phyloP scores from a whole-genome alignment of 1,140 invertebrate genomes.

The Drosophila gunungcola region DNA sequence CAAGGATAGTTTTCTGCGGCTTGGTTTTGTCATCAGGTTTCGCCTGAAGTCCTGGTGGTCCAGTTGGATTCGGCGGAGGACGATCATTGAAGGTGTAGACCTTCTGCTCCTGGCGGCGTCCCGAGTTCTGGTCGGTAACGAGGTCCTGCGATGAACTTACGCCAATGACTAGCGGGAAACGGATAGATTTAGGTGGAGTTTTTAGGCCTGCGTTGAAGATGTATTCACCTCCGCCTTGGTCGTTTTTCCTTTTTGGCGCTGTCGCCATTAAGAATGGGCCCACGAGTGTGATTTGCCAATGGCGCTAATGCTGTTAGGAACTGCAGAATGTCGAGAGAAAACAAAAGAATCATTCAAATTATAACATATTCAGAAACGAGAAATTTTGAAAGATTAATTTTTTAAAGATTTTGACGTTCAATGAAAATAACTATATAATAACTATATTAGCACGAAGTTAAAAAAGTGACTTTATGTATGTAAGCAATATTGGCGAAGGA shows the following conservation, averaged over 20 bases:
- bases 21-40: slow-evolving; percentile 60
- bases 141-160: slow-evolving; percentile 66
- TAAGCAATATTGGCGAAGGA: too few species aligned
- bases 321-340: slow-evolving; percentile 17
- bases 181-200: neutral
- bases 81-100: slow-evolving; percentile 62
- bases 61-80: slow-evolving; percentile 10
- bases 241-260: slow-evolving; percentile 62
- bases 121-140: slow-evolving; percentile 59
- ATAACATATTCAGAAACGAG: slow-evolving; percentile 46
- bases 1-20: slow-evolving; percentile 87
- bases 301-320: slow-evolving; percentile 51
- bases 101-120: slow-evolving; percentile 67
- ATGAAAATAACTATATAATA: neutral
- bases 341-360: slow-evolving; percentile 37
- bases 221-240: slow-evolving; percentile 24
- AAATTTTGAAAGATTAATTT: slow-evolving; percentile 31
- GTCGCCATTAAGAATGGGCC: slow-evolving; percentile 66
- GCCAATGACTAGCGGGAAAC: slow-evolving; percentile 10
- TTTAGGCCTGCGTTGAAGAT: neutral
- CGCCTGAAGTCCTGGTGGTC: neutral
- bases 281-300: slow-evolving; percentile 17
- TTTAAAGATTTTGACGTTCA: neutral
- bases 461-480: too few species aligned
- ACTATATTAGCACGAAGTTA: too few species aligned